Evolutionary conservation across 2,113 vertebrate species (phyloP).

Genomic region (Notothenia rossii): DNA sequence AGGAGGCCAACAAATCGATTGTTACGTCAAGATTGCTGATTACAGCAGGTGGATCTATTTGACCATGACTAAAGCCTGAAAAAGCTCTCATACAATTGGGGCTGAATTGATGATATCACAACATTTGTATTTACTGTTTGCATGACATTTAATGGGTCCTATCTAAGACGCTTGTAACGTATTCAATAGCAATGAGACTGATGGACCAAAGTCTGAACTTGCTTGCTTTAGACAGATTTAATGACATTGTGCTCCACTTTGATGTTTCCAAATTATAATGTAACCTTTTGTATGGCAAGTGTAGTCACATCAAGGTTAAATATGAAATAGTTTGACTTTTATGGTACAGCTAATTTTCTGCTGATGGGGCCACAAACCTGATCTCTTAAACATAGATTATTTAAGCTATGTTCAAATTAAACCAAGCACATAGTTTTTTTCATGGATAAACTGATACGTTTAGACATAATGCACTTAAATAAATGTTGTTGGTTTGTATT

Average conservation of each 20-base stretch:
- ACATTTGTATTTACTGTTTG: background rate
- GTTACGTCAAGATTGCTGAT: conserved; percentile 67
- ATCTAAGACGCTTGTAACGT: background rate
- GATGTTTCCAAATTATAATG: background rate
- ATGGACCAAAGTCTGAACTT: background rate
- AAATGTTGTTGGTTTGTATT: background rate
- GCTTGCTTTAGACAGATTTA: background rate
- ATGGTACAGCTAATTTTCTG: background rate
- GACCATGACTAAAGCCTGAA: background rate
- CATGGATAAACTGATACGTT: background rate
- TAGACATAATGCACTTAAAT: background rate
- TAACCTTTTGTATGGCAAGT: background rate
- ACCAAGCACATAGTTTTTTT: background rate
- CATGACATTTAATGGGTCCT: background rate
- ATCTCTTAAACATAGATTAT: background rate
- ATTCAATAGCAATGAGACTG: no score
- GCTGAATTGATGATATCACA: background rate
- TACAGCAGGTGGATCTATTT: conserved; percentile 80
- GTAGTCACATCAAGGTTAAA: background rate
- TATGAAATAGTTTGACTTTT: background rate
- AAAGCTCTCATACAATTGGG: fast-evolving
- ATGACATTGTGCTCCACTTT: background rate
- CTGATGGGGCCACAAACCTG: background rate
- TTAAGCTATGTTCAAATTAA: background rate
- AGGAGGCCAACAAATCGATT: no score